These are phyloP conservation scores for Eremophila alpestris DNA, from an alignment of 2,797 vertebrate species.

Conservation along the genomic window DNA sequence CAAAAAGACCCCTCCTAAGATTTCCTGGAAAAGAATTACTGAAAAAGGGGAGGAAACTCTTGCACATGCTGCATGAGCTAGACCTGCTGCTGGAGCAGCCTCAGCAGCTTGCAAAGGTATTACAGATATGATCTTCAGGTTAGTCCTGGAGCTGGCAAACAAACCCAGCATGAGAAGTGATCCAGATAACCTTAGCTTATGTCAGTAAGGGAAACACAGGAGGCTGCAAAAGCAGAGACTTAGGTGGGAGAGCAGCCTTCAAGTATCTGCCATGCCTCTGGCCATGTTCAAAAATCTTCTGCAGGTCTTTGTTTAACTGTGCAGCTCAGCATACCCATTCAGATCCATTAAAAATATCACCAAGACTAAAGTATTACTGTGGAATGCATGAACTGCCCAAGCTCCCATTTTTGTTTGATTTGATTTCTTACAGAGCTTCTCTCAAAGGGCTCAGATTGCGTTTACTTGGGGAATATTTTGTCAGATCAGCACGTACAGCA, in stretches of 20 bases:
- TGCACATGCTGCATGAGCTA: fast-evolving
- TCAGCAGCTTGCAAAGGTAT: background rate
- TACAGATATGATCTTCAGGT: background rate
- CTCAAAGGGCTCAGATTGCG: constrained; percentile 34
- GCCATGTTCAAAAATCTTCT: background rate
- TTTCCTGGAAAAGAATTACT: background rate
- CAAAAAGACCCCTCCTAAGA: background rate
- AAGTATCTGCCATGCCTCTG: background rate
- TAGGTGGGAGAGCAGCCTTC: background rate
- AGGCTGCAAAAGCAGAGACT: background rate
- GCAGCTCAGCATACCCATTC: background rate
- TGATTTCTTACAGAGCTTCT: constrained; percentile 10
- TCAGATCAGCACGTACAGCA: constrained; percentile 36
- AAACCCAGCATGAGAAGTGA: background rate
- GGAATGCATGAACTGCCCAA: constrained; percentile 48
- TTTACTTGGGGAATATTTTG: constrained; percentile 41
- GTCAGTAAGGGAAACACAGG: background rate
- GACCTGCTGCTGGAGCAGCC: background rate
- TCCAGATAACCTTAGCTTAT: background rate
- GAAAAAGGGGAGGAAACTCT: background rate
- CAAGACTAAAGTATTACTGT: constrained; percentile 48
- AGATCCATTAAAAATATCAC: constrained; percentile 44
- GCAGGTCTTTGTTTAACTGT: constrained; percentile 30
- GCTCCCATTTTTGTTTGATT: constrained; percentile 51
- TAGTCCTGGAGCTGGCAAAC: background rate